These are phyloP conservation scores for Drosophila littoralis DNA, from an alignment of 1,140 invertebrate genomes.

Conservation along the genomic window DNA sequence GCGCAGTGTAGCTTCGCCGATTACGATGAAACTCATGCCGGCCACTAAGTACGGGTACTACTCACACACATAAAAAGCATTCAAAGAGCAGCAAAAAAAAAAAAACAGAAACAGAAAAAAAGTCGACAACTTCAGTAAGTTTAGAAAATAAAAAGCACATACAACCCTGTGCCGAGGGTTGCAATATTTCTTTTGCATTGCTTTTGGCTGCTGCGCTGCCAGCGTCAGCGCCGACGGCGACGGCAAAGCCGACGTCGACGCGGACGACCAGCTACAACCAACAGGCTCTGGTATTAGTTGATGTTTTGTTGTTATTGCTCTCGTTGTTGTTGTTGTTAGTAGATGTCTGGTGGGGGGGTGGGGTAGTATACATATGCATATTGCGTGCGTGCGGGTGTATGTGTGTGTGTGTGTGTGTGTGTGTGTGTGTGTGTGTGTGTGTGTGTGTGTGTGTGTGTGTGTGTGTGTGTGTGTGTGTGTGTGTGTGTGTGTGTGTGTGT, in stretches of 20 bases:
- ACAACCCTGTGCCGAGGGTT: constrained; percentile 58
- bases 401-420: constrained; percentile 27
- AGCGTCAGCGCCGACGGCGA: constrained; percentile 11
- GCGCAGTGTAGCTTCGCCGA: constrained; percentile 52
- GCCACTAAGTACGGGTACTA: constrained; percentile 36
- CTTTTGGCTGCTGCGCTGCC: constrained; percentile 32
- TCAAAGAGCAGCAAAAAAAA: constrained; percentile 18
- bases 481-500: constrained; percentile 13
- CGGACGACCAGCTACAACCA: constrained; percentile 2
- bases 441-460: constrained; percentile 2
- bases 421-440: constrained; percentile 13
- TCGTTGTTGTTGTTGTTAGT: constrained; percentile 79
- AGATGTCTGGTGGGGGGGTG: constrained; percentile 50
- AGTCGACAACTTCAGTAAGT: constrained; percentile 36
- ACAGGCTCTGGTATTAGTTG: constrained; percentile 43
- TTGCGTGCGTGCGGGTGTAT: constrained; percentile 23
- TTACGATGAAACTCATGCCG: constrained; percentile 72
- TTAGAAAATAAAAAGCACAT: constrained; percentile 76
- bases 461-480: constrained; percentile 6
- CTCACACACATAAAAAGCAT: constrained; percentile 21
- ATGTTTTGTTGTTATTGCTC: constrained; percentile 36
- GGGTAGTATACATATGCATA: constrained; percentile 3
- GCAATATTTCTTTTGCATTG: constrained; percentile 80
- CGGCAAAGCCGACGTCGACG: background rate
- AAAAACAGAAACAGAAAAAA: background rate